Evolutionary conservation across 2,797 vertebrate species (phyloP).

Genomic region (Squalus acanthias): DNA sequence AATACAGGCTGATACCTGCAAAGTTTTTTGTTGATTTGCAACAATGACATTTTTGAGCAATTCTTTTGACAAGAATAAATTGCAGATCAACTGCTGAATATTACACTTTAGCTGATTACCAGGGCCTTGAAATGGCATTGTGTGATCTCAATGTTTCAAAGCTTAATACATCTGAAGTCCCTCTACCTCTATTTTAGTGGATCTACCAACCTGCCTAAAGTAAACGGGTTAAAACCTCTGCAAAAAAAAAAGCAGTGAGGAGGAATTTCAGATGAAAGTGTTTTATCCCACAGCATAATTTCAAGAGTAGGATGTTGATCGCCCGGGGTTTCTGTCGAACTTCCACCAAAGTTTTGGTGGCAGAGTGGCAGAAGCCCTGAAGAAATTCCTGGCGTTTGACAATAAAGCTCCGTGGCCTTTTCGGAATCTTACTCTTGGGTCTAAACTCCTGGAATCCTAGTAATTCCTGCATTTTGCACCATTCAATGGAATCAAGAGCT

Average conservation of each 20-base stretch:
- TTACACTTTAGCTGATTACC: neutral
- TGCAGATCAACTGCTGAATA: neutral
- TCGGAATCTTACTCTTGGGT: neutral
- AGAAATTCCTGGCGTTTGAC: neutral
- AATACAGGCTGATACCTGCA: neutral
- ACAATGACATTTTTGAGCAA: neutral
- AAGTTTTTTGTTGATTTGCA: neutral
- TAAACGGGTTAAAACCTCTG: neutral
- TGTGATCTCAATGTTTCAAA: neutral
- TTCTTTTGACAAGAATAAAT: neutral
- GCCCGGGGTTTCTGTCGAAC: neutral
- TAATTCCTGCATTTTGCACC: neutral
- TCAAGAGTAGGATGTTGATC: neutral
- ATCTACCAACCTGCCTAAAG: neutral
- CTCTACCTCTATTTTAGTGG: neutral
- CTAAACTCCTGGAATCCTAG: neutral
- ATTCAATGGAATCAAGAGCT: neutral
- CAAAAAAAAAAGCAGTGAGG: neutral
- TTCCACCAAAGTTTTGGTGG: neutral
- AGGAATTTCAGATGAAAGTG: neutral
- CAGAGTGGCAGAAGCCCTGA: neutral
- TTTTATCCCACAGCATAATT: neutral
- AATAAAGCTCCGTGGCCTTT: neutral
- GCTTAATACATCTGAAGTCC: neutral
- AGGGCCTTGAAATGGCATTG: neutral